A percentile compares a stretch with the other conserved stretches of the same genome.
Evolutionary conservation across 2,797 vertebrate genomes (phyloP).

Genomic region (Peromyscus attwateri): DNA sequence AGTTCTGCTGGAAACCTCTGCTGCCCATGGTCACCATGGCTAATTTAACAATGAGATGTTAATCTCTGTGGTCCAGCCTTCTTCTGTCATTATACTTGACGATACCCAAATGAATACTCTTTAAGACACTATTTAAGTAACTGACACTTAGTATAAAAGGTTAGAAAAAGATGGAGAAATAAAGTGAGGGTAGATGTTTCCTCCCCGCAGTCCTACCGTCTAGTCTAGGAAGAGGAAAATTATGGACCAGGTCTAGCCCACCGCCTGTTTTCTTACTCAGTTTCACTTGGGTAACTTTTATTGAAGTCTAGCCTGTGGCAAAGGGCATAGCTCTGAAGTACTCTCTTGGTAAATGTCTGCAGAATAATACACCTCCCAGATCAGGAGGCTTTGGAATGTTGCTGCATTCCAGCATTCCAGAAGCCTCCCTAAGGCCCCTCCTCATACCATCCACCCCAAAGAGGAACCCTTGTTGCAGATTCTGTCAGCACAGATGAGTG

Average conservation of each 20-base stretch:
- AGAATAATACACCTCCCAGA: background rate
- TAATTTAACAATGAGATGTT: conserved; percentile 1
- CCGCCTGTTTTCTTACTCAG: background rate
- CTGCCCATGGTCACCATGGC: background rate
- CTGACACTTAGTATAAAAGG: background rate
- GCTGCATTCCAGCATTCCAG: background rate
- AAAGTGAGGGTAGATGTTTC: background rate
- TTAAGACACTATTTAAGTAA: conserved; percentile 13
- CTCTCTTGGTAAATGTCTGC: background rate
- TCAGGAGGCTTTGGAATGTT: background rate
- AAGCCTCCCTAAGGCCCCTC: background rate
- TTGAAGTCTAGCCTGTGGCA: background rate
- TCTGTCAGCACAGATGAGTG: background rate
- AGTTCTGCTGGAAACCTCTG: background rate
- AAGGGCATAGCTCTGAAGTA: background rate
- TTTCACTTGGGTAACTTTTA: conserved; percentile 15
- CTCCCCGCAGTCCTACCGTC: background rate
- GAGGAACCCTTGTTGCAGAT: background rate
- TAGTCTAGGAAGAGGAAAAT: background rate
- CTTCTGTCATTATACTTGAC: background rate
- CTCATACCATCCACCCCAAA: background rate
- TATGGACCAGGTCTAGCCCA: background rate
- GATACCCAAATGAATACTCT: conserved; percentile 17
- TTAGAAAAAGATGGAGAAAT: conserved; percentile 15
- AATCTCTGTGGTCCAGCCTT: background rate